Evolutionary conservation across 2,797 vertebrate species (phyloP).

Genomic region (Nannoperca obscura): DNA sequence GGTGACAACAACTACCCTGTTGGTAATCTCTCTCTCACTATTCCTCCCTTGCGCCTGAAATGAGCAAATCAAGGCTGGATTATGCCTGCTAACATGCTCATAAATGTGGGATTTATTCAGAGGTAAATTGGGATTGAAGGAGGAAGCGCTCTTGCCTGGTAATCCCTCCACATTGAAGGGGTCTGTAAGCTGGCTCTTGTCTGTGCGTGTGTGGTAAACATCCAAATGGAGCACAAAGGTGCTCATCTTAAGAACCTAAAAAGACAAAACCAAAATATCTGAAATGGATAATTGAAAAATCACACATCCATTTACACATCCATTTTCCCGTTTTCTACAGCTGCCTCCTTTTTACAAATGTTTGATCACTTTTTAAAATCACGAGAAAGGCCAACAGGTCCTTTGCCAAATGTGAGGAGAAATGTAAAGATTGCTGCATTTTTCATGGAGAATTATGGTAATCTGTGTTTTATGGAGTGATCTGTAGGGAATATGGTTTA

Average conservation of each 20-base stretch:
- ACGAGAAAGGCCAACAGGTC: not conserved
- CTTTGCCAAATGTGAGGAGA: not conserved
- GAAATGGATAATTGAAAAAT: not conserved
- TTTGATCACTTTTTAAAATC: not conserved
- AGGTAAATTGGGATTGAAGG: slow-evolving; percentile 79
- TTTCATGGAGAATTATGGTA: not conserved
- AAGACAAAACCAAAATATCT: slow-evolving; percentile 1
- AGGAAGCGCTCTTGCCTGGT: slow-evolving; percentile 51
- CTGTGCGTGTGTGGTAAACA: slow-evolving; percentile 50
- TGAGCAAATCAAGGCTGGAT: slow-evolving; percentile 77
- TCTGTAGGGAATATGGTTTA: not conserved
- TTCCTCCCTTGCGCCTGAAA: slow-evolving; percentile 68
- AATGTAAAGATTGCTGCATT: not conserved
- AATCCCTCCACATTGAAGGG: slow-evolving; percentile 61
- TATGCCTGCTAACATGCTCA: slow-evolving; percentile 84
- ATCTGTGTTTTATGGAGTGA: not conserved
- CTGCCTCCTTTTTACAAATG: not conserved
- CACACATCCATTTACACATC: not conserved
- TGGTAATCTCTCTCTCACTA: slow-evolving; percentile 79
- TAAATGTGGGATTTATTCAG: slow-evolving; percentile 73
- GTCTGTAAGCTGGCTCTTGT: slow-evolving; percentile 57
- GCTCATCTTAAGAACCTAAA: slow-evolving; percentile 19
- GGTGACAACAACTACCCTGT: slow-evolving; percentile 80
- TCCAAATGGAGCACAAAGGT: slow-evolving; percentile 31
- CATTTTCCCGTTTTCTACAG: not conserved